These are phyloP conservation scores for Pogona vitticeps DNA, from an alignment of 2,113 vertebrate genomes.

Conservation along the genomic window DNA sequence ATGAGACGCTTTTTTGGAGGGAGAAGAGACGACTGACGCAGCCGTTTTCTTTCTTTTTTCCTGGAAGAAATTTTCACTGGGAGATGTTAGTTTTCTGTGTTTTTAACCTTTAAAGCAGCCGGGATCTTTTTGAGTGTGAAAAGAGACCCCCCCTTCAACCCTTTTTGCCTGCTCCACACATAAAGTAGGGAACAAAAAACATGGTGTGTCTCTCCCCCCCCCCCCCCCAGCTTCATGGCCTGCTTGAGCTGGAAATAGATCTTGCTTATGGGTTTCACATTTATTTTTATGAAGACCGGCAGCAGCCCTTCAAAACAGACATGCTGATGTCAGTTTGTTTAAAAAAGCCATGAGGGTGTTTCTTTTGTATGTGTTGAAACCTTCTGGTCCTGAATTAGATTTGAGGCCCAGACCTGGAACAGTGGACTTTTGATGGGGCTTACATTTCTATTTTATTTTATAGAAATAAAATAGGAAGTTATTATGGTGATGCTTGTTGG, in stretches of 20 bases:
- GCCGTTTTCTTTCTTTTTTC: neutral
- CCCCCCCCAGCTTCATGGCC: too few relatives aligned
- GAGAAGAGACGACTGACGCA: neutral
- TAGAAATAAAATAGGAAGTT: too few relatives aligned
- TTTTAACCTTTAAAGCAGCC: neutral
- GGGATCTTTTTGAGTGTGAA: neutral
- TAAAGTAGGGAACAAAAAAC: neutral
- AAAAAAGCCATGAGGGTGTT: neutral
- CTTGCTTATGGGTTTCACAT: neutral
- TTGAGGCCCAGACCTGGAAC: neutral
- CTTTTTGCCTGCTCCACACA: neutral
- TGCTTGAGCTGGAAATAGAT: slow-evolving; percentile 13
- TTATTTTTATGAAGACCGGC: neutral
- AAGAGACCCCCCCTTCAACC: neutral
- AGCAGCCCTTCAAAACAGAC: neutral
- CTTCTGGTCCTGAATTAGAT: neutral
- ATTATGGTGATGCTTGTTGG: slow-evolving; percentile 61
- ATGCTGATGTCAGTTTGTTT: neutral
- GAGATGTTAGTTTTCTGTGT: neutral
- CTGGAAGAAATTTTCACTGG: neutral
- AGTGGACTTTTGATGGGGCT: neutral
- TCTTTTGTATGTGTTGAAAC: neutral
- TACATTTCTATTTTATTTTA: slow-evolving; percentile 16
- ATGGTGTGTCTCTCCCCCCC: too few relatives aligned
- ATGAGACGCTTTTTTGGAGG: too few relatives aligned